These are phyloP conservation scores for Synaphobranchus kaupii DNA, from an alignment of 2,797 vertebrate genomes.

Conservation along the genomic window DNA sequence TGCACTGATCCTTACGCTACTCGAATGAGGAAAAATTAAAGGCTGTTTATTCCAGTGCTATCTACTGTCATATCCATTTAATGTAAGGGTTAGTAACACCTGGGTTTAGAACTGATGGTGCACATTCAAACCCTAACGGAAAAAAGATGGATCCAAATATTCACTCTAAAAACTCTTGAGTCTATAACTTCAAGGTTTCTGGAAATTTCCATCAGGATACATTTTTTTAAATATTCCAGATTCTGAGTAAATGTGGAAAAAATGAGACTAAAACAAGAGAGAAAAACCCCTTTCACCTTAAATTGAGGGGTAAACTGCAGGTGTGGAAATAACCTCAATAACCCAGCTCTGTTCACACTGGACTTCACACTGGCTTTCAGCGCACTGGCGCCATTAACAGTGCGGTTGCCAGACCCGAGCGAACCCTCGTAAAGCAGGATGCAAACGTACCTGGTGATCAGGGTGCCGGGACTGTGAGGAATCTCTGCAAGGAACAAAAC, in stretches of 20 bases:
- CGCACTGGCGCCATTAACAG: not conserved
- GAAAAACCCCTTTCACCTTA: not conserved
- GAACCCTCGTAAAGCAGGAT: not conserved
- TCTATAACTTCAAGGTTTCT: not conserved
- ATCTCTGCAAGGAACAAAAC: conserved; percentile 72
- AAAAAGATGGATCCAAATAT: not conserved
- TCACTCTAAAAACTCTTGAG: not conserved
- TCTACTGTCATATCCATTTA: not conserved
- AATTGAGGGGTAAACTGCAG: not conserved
- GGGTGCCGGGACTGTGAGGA: conserved; percentile 74
- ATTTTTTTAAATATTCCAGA: too few species aligned
- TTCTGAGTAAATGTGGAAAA: too few species aligned
- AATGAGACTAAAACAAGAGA: not conserved
- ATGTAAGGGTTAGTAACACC: too few species aligned
- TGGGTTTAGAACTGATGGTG: not conserved
- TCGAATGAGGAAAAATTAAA: too few species aligned
- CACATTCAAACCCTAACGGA: not conserved
- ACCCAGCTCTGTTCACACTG: too few species aligned
- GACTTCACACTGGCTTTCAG: not conserved
- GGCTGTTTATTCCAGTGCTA: too few species aligned
- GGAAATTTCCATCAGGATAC: too few species aligned
- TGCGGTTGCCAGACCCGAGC: not conserved
- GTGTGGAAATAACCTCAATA: too few species aligned
- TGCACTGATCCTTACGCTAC: not conserved
- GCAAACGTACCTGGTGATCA: conserved; percentile 79